phyloP scores from a whole-genome alignment of 2,113 vertebrate genomes.

The Rynchops niger region DNA sequence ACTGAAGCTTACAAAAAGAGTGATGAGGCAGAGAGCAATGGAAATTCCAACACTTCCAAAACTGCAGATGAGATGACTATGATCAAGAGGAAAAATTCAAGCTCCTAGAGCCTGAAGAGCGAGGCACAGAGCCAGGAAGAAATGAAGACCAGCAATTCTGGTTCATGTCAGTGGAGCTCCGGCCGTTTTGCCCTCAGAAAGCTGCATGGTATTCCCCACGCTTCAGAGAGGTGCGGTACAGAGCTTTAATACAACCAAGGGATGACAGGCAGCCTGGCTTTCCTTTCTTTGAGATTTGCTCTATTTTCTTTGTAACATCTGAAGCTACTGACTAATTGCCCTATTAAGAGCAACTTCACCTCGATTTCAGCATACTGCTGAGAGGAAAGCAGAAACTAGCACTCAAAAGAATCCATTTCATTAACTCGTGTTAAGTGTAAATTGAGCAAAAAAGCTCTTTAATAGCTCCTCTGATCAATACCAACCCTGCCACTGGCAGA shows the following conservation, averaged over 20 bases:
- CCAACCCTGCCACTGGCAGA: neutral
- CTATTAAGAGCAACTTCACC: neutral
- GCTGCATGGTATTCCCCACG: neutral
- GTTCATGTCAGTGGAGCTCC: neutral
- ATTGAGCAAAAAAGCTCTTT: neutral
- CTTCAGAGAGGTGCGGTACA: neutral
- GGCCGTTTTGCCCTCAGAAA: neutral
- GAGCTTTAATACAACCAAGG: neutral
- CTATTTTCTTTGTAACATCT: neutral
- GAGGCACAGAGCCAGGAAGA: conserved; percentile 19
- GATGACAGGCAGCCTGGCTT: neutral
- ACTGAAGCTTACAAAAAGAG: neutral
- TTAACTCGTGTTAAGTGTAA: neutral
- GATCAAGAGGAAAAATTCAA: conserved; percentile 2
- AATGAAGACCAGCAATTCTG: conserved; percentile 21
- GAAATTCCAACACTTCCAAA: conserved; percentile 32
- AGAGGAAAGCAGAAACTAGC: neutral
- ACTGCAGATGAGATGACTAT: neutral
- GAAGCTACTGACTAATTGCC: neutral
- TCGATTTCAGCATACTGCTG: neutral
- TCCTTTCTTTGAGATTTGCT: neutral
- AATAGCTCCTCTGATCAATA: neutral
- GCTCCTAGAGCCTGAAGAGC: neutral
- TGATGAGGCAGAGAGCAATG: neutral
- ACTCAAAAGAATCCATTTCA: neutral